A percentile compares a stretch with the other conserved stretches of the same genome.
Conservation (phyloP, 2,113 vertebrate genomes). For the Sinocyclocheilus rhinocerous region DNA sequence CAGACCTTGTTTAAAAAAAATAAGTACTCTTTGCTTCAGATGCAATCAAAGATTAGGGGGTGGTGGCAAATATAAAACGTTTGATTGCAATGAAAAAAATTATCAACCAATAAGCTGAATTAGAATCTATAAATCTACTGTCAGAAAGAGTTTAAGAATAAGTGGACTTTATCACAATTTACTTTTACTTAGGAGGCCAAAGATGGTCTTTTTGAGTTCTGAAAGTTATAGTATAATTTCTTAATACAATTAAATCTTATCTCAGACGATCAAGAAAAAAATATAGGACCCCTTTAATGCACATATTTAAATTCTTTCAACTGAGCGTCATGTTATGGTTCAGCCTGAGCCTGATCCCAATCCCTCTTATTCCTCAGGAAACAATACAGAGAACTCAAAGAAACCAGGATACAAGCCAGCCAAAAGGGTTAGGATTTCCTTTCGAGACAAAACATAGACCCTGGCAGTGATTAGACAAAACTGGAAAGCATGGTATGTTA, state of each 20-base stretch:
- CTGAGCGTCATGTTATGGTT: background rate
- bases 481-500: constrained; percentile 59
- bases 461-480: constrained; percentile 70
- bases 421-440: constrained; percentile 56
- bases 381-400: constrained; percentile 13
- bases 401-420: constrained; percentile 18
- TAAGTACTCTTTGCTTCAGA: too few species aligned
- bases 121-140: background rate
- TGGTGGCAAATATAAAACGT: background rate
- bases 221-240: background rate
- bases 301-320: background rate
- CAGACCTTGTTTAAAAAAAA: too few species aligned
- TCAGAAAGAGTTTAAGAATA: background rate
- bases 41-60: background rate
- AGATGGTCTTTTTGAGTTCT: background rate
- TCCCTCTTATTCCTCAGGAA: constrained; percentile 33
- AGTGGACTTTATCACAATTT: background rate
- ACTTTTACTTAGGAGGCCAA: background rate
- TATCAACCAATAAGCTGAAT: background rate
- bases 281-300: background rate
- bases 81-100: background rate
- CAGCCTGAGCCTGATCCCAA: background rate
- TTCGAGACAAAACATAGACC: constrained; percentile 74
- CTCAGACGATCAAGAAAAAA: background rate
- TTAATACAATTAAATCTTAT: background rate